These are phyloP conservation scores for Magallana gigas DNA, from an alignment of 1,140 invertebrate species.

Conservation along the genomic window DNA sequence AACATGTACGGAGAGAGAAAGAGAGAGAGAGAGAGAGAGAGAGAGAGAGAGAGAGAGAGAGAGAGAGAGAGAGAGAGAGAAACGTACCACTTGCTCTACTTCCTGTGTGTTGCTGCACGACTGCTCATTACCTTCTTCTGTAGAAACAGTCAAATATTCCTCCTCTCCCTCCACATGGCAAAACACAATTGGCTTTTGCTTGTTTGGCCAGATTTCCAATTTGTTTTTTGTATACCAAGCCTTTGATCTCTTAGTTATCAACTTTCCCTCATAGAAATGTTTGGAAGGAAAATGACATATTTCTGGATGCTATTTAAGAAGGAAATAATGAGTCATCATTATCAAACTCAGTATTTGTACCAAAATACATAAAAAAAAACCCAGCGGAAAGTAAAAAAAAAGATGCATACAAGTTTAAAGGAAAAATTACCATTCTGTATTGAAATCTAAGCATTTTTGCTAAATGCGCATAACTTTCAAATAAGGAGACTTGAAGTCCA, in stretches of 20 bases:
- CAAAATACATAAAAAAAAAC: neutral
- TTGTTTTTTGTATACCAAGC: conserved; percentile 45
- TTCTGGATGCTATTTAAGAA: conserved; percentile 64
- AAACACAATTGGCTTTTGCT: conserved; percentile 63
- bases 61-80: no score
- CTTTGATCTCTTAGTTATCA: conserved; percentile 57
- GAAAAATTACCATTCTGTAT: conserved; percentile 74
- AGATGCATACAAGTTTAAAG: neutral
- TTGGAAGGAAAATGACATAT: conserved; percentile 72
- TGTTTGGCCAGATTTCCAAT: conserved; percentile 58
- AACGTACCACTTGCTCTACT: conserved; percentile 66
- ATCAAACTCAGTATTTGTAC: neutral
- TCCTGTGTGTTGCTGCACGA: conserved; percentile 71
- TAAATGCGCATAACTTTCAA: conserved; percentile 70
- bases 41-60: no score
- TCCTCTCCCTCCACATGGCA: conserved; percentile 73
- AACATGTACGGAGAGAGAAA: no score
- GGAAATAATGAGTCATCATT: conserved; percentile 28
- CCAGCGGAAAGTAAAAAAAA: neutral
- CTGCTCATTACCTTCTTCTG: conserved; percentile 72
- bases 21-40: no score
- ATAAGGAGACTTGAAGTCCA: conserved; percentile 72
- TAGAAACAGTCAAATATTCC: conserved; percentile 67
- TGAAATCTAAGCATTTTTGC: conserved; percentile 65
- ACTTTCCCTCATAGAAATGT: conserved; percentile 67